Evolutionary conservation across 2,113 vertebrate genomes (phyloP), one percentile per base, ranked within the genome.

Genomic region (Esox niger): DNA sequence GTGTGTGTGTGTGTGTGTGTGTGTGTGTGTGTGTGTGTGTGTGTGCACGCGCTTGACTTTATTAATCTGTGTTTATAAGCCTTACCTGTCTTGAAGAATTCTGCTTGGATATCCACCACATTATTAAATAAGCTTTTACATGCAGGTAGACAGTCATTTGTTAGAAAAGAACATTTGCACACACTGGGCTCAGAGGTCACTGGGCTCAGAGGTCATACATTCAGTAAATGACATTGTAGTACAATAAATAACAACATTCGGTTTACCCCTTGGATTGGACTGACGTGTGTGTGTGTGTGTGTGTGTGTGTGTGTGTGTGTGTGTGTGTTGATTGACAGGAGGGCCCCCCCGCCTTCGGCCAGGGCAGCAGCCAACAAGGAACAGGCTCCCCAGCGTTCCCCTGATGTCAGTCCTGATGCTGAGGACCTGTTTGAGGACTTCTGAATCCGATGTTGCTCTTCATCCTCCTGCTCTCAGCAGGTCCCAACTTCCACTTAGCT

Each of bases 401-500:
- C 90, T 13, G 88, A 92, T 71, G 89, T 86, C 17, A 87, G 71
- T 80, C 86, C 86, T 32, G 86, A 91, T 66, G 84, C 85, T 0
- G 94, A 94, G 72, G 88, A 95, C 62, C 93, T 98, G 75, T 94
- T 95, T 58, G 86, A 91, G 38, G 90, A 95, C 85, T 90, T 96
- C 20, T 96, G 89, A 87, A 4, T 46, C 60, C n/a, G n/a, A n/a
- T n/a, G n/a, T n/a, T n/a, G n/a, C 60, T 27, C 35, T 30, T 8
- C 60, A 30, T 55, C 15, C 21, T 21, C 6, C 1, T 25, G 15
- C 20, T 21, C 33, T 54, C 49, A 21, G 23, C n/a, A 2, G 2
- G 23, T 54, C n/a, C 49, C 6, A 54, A 21, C 49, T 43, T 43
- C 38, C 3, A 10, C 38, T 43, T 1, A 43, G 3, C 38, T 43